Base-by-base conservation (phyloP, 2,113 vertebrate species). In the Nansenia antarctica region DNA sequence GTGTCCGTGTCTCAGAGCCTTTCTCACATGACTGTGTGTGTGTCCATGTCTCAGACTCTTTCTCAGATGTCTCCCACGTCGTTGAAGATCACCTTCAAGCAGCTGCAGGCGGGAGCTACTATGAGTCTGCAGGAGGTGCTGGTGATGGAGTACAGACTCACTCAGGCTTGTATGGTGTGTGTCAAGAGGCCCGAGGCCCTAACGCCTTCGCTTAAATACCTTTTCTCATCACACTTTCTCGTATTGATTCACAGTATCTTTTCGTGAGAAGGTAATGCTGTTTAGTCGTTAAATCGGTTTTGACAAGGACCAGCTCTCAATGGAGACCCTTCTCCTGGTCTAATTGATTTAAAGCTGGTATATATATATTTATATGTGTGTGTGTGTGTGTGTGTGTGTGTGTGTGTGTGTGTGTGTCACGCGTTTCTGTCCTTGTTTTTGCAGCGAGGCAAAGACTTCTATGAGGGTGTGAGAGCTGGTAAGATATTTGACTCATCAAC, bases 1-100 rank as follows among this genome's bases (percentile, higher is more conserved):
- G n/a, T n/a, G n/a, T n/a, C n/a, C n/a, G n/a, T n/a, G n/a, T n/a
- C n/a, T n/a, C n/a, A n/a, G n/a, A n/a, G n/a, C n/a, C n/a, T n/a
- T n/a, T n/a, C n/a, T n/a, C n/a, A n/a, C n/a, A n/a, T n/a, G n/a
- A 24, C 5, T 60, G 3, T 32, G 18, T 29, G 27, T 57, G 27
- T 49, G 45, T 49, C 6, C 1, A 29, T 30, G 15, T 58, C 29
- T 30, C 84, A 99, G 98, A 90, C 72, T 2, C 65, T 99, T 74
- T 90, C 79, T 31, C 95, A 91, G 89, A 96, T 99, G 98, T 99
- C 98, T 67, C 98, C 97, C 24, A 96, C 93, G 0, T 99, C 98
- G 24, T 82, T 99, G 70, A 99, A 99, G 89, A 81, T 99, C 34
- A 91, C 96, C 54, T 89, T 93, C 64, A 93, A 82, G 69, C 98